Percentiles rank a stretch among this genome's conserved stretches.
Conservation (phyloP, 2,888 invertebrate genomes). For the Rosalia funebris region DNA sequence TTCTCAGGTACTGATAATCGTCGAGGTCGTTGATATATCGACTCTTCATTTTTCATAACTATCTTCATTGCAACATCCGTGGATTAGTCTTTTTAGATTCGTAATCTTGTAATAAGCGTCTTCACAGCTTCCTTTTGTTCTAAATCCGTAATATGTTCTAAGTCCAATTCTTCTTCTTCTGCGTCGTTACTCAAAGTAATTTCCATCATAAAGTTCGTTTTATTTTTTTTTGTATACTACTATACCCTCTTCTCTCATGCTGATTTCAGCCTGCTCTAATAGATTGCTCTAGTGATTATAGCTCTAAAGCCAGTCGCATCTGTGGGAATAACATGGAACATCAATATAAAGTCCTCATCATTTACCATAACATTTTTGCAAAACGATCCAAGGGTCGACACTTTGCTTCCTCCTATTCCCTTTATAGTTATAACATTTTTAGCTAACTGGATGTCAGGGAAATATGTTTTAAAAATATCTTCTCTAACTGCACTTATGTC, state of each 20-base stretch:
- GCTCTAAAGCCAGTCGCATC: conserved; percentile 25
- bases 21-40: background rate
- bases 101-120: background rate
- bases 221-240: conserved; percentile 27
- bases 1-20: background rate
- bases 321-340: conserved; percentile 36
- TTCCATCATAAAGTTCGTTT: conserved; percentile 32
- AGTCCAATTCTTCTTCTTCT: background rate
- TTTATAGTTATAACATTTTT: conserved; percentile 19
- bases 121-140: background rate
- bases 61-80: background rate
- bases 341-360: conserved; percentile 27
- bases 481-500: conserved; percentile 27
- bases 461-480: conserved; percentile 26
- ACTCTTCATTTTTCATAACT: background rate
- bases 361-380: conserved; percentile 26
- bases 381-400: conserved; percentile 35
- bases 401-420: conserved; percentile 34
- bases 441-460: conserved; percentile 15
- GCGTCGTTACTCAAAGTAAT: conserved; percentile 12
- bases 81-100: background rate
- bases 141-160: conserved; percentile 4
- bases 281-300: conserved; percentile 35
- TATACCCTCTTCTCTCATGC: conserved; percentile 28
- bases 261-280: conserved; percentile 32